These are phyloP conservation scores for Lagodon rhomboides DNA, from an alignment of 2,797 vertebrate species.

Conservation along the genomic window DNA sequence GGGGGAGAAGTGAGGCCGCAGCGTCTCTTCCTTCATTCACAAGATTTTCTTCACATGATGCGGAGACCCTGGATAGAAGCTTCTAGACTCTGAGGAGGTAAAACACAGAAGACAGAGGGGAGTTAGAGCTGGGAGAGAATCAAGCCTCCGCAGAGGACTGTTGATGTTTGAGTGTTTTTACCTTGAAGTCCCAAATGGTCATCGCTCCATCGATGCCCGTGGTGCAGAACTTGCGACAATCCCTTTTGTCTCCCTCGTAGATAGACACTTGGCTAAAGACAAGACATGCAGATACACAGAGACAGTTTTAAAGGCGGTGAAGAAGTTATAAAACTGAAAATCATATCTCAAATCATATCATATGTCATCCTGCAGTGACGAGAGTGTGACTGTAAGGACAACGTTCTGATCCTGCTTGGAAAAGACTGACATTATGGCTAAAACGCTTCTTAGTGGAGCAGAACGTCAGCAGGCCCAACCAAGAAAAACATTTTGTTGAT, in stretches of 20 bases:
- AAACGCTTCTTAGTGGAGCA: background rate
- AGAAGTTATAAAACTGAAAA: background rate
- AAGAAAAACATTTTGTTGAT: no score
- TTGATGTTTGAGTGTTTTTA: constrained; percentile 57
- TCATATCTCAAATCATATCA: no score
- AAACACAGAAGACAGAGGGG: constrained; percentile 43
- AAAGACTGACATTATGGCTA: background rate
- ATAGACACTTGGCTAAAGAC: constrained; percentile 96
- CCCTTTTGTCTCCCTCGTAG: constrained; percentile 98
- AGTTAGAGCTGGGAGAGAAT: constrained; percentile 1
- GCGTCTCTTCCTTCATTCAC: constrained; percentile 82
- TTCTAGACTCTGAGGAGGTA: constrained; percentile 92
- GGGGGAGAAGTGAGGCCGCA: constrained; percentile 61
- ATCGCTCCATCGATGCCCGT: constrained; percentile 99
- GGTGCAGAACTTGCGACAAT: constrained; percentile 99
- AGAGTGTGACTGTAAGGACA: background rate
- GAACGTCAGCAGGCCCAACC: background rate
- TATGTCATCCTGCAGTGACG: background rate
- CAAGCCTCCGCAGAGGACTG: background rate
- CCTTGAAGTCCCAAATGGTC: constrained; percentile 99
- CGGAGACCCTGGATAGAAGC: constrained; percentile 97
- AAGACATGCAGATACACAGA: background rate
- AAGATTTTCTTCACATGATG: constrained; percentile 95
- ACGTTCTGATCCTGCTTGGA: background rate
- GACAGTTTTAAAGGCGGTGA: background rate